These are phyloP conservation scores for Serranus cabrilla DNA, from an alignment of 2,797 vertebrate genomes.

Conservation along the genomic window DNA sequence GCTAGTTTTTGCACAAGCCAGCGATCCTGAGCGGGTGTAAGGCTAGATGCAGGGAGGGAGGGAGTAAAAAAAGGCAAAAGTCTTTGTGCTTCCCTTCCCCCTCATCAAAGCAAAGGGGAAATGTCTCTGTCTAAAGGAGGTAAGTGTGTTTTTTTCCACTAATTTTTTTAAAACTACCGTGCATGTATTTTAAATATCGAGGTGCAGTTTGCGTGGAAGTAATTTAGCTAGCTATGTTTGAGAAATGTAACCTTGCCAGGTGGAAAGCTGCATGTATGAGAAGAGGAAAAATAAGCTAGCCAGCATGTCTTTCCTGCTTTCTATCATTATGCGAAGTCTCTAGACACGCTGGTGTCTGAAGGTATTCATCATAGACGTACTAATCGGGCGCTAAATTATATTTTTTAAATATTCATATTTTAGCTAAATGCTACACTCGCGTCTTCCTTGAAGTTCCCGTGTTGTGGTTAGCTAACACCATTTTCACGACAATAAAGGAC, in stretches of 20 bases:
- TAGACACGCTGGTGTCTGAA: neutral
- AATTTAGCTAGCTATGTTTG: conserved; percentile 70
- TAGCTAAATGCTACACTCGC: conserved; percentile 23
- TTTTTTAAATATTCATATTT: neutral
- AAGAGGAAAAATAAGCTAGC: conserved; percentile 63
- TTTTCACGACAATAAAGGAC: conserved; percentile 54
- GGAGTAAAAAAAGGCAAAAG: conserved; percentile 92
- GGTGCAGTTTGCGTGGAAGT: conserved; percentile 55
- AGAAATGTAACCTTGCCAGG: conserved; percentile 80
- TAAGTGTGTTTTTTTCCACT: conserved; percentile 78
- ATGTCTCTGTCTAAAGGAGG: conserved; percentile 94
- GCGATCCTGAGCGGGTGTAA: conserved; percentile 83
- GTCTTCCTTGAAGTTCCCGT: conserved; percentile 39
- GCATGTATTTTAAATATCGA: conserved; percentile 35
- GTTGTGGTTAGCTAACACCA: conserved; percentile 56
- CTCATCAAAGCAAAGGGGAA: conserved; percentile 92
- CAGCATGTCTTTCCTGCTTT: conserved; percentile 71
- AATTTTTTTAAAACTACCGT: conserved; percentile 20
- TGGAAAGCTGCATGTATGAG: conserved; percentile 88
- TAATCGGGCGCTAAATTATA: neutral
- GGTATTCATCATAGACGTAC: neutral
- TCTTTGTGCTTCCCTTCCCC: conserved; percentile 96
- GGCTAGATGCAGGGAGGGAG: conserved; percentile 85
- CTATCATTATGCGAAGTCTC: conserved; percentile 33
- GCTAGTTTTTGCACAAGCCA: conserved; percentile 88